Base-by-base conservation (phyloP, 2,888 invertebrate genomes). In the Apeira syringaria region DNA sequence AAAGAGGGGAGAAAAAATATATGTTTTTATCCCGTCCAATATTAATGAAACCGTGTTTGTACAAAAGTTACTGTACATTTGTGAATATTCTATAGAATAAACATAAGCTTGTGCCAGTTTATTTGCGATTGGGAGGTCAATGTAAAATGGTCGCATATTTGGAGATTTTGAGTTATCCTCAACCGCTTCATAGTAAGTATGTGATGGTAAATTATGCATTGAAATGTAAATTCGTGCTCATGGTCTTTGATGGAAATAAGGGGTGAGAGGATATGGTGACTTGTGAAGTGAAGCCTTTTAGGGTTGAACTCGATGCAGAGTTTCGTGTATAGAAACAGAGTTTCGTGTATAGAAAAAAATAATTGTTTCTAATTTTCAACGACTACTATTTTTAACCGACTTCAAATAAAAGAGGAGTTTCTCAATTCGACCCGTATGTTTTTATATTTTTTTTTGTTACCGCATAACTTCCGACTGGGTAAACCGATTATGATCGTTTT, bases 121-220 rank as follows among this genome's bases (percentile, higher is more conserved):
- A 30, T 11, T 15, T n/a, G 10, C 18, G 24, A 22, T n/a, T 3
- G 9, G 9, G 25, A 20, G 28, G 5, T 25, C 34, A 25, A 25
- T 4, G 6, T 34, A 38, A 34, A 33, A 13, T 44, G 15, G 44
- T 20, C 13, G 2, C 33, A 13, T 45, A 30, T 40, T 41, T 29
- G 29, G 56, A 46, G 38, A 46, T 50, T 50, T 50, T 34, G 26
- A 40, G 38, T 50, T 49, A 43, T 38, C 43, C 46, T 32, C 38
- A 30, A 39, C 39, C 27, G 31, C 67, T 62, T 65, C 68, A 64
- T 59, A 61, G 63, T 61, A 48, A 48, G 59, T 73, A 78, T 69
- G 75, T 74, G 67, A 76, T 78, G 70, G 75, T 82, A 85, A 82
- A 81, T 66, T 86, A 86, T 85, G 84, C 85, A 86, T 86, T 85